Evolutionary conservation across 2,888 invertebrate species (phyloP), one percentile per base, ranked within the genome.

Genomic region (Diarsia brunnea): DNA sequence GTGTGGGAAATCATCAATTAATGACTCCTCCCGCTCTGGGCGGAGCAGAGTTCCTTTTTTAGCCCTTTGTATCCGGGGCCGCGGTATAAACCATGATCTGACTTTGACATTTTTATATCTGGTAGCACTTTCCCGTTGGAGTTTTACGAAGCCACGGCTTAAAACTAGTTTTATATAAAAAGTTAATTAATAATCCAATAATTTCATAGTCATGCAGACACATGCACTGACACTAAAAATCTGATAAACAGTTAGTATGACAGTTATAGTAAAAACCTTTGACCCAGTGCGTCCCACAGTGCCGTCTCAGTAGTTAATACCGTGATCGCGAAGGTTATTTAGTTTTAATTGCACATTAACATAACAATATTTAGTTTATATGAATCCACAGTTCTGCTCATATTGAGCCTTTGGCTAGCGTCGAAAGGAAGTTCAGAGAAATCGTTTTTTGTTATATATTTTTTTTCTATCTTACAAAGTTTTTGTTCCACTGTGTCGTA

Each of bases 331-430:
- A 88, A 87, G 88, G 89, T 88, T 88, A 87, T n/a, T 45, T 43
- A 87, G 87, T 89, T 90, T 90, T 89, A 89, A 90, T 89, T 88
- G 85, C 87, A 84, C 87, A 88, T 87, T 87, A 83, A 82, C 89
- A 88, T 79, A 78, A 38, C 14, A 45, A 67, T 91, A 91, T 92
- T 92, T 91, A 92, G 89, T 91, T 93, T 89, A 92, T 90, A 93
- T 90, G 89, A 85, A 84, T 89, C 84, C 82, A 84, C 80, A 86
- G 81, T 86, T 87, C 86, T 82, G 89, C 84, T 91, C 93, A 91
- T 89, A 91, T 73, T 78, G 88, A 87, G 83, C 87, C 89, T 89
- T 90, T 87, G 88, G 86, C 88, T 89, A 61, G 73, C 75, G 70
- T 73, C 69, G 84, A 66, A 78, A 81, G 75, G 85, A 88, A 79